Base-by-base conservation (phyloP, 2,888 invertebrate genomes). In the Amphipyra tragopoginis region DNA sequence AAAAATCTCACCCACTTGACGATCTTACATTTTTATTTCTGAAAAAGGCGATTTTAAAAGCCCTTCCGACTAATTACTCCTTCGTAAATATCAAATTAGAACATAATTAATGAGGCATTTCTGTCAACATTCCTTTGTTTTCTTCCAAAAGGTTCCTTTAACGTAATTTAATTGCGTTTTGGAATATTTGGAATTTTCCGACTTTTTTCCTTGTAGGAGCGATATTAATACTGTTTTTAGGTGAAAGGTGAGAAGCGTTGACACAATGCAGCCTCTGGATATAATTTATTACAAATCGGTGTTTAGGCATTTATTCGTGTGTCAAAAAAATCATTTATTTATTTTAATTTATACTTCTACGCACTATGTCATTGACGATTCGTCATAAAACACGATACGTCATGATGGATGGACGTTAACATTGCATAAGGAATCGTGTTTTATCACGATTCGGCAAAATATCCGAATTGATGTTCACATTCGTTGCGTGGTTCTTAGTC, bases 81-180 rank as follows among this genome's bases (percentile, higher is more conserved):
- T 72, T 75, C 68, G 72, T 80, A 77, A 81, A 81, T 82, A 81
- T 75, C 62, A 75, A 82, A 82, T 84, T 81, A 84, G 75, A 55
- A 72, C 58, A 70, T 60, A 80, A 76, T 83, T 78, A 77, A 69
- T 70, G 67, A 59, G 62, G 66, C 48, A 58, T 67, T 77, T 75
- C 51, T 72, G 69, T 72, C 75, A 74, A 76, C 75, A 65, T 81
- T 78, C 61, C 65, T 79, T 79, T 78, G 72, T 76, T 65, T 72
- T 51, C 10, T 61, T 47, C 10, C 63, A 51, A 40, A 63, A 71
- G 56, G 72, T 68, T 69, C 48, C 52, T 62, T 56, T 13, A 49
- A 11, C 49, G 43, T 67, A 65, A 72, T 75, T 73, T 49, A 63
- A 70, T 67, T 69, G 75, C 65, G 45, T 59, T 75, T 54, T n/a